phyloP scores from a whole-genome alignment of 1,140 invertebrate species.

The Ridgeia piscesae region DNA sequence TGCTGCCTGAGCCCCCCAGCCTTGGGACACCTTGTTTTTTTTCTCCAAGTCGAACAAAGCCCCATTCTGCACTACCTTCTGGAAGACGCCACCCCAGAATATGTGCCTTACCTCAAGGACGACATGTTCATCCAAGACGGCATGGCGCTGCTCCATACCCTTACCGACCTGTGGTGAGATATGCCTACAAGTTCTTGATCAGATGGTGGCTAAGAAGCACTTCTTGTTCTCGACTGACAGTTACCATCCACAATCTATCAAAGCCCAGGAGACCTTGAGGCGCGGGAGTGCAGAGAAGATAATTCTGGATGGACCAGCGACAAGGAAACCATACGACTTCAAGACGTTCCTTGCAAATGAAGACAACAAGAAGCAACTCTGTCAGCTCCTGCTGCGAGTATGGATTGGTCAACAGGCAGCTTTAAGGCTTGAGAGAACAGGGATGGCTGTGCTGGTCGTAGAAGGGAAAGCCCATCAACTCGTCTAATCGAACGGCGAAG shows the following conservation, averaged over 20 bases:
- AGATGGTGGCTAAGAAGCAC: slow-evolving; percentile 8
- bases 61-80: background rate
- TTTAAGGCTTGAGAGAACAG: background rate
- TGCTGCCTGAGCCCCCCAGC: background rate
- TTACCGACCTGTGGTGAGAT: background rate
- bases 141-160: background rate
- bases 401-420: slow-evolving; percentile 1
- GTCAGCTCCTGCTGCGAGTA: background rate
- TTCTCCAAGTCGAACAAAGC: background rate
- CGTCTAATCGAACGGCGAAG: background rate
- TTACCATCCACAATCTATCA: background rate
- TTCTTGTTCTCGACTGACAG: slow-evolving; percentile 4
- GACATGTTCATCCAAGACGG: background rate
- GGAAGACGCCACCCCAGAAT: background rate
- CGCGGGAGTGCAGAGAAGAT: too few relatives aligned
- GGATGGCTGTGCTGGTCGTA: background rate
- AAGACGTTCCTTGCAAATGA: too few relatives aligned
- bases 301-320: too few relatives aligned
- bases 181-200: slow-evolving; percentile 7
- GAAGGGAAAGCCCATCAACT: slow-evolving; percentile 1
- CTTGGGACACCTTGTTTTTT: background rate
- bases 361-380: background rate
- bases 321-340: too few relatives aligned
- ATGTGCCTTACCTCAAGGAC: background rate
- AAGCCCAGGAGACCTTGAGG: background rate